Conservation (phyloP, 2,797 vertebrate genomes). For the Rhinella marina region DNA sequence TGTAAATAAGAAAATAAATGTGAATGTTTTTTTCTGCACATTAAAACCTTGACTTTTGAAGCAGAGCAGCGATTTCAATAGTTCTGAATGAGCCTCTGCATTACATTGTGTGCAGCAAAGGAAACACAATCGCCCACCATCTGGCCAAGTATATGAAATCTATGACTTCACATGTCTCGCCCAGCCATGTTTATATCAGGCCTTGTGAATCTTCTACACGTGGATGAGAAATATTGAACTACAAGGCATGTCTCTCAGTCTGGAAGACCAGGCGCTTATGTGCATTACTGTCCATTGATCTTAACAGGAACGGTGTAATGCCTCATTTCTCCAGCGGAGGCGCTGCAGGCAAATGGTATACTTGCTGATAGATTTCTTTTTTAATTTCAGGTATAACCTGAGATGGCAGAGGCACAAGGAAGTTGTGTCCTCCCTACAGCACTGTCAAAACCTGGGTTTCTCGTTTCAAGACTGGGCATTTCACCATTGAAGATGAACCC, state of each 20-base stretch:
- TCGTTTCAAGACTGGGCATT: no score
- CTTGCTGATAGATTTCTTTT: neutral
- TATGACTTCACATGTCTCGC: neutral
- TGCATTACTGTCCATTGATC: neutral
- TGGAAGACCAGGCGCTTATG: neutral
- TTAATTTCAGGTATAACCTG: no score
- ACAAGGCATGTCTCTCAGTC: no score
- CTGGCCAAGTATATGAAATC: neutral
- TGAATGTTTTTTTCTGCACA: neutral
- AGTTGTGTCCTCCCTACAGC: no score
- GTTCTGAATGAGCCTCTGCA: neutral
- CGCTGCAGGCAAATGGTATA: neutral
- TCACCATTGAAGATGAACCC: no score
- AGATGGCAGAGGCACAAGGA: no score
- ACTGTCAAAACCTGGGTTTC: no score
- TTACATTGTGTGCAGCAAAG: neutral
- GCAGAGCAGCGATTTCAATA: neutral
- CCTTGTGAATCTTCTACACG: conserved; percentile 1
- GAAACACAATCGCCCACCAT: no score
- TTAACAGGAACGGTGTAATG: neutral
- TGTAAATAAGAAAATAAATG: neutral
- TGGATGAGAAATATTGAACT: neutral
- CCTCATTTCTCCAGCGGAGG: neutral
- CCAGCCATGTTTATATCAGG: neutral
- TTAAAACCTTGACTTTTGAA: neutral